phyloP scores from a whole-genome alignment of 2,888 invertebrate species.

The Idaea biselata region DNA sequence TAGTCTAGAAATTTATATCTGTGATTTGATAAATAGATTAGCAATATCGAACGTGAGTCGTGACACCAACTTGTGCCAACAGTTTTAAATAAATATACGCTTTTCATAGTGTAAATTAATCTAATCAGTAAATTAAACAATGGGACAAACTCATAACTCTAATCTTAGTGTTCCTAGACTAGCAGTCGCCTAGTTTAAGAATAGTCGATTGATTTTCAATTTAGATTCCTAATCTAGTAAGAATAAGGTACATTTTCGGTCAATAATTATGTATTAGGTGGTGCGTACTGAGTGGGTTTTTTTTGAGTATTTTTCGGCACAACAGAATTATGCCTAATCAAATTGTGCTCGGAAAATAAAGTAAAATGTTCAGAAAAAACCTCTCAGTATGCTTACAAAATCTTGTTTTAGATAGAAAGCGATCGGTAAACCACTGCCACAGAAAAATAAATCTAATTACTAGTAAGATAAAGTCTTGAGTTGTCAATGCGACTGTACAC shows the following conservation, averaged over 20 bases:
- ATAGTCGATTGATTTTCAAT: neutral
- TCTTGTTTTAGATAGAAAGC: neutral
- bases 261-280: neutral
- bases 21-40: constrained; percentile 50
- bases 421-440: neutral
- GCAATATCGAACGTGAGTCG: constrained; percentile 34
- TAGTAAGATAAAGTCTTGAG: constrained; percentile 16
- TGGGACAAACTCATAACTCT: constrained; percentile 8
- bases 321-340: no score
- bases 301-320: neutral
- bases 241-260: neutral
- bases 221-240: neutral
- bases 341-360: no score
- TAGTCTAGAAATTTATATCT: constrained; percentile 40
- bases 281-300: neutral
- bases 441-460: neutral
- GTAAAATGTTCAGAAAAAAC: neutral
- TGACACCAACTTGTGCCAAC: constrained; percentile 69
- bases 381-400: neutral
- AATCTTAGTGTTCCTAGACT: constrained; percentile 23
- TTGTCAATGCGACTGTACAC: constrained; percentile 3
- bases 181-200: constrained; percentile 5
- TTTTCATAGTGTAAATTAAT: constrained; percentile 32
- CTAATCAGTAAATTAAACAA: constrained; percentile 28
- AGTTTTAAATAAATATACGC: constrained; percentile 9